These are phyloP conservation scores for Drosophila aff. DNA, from an alignment of 1,140 invertebrate species.

Conservation along the genomic window DNA sequence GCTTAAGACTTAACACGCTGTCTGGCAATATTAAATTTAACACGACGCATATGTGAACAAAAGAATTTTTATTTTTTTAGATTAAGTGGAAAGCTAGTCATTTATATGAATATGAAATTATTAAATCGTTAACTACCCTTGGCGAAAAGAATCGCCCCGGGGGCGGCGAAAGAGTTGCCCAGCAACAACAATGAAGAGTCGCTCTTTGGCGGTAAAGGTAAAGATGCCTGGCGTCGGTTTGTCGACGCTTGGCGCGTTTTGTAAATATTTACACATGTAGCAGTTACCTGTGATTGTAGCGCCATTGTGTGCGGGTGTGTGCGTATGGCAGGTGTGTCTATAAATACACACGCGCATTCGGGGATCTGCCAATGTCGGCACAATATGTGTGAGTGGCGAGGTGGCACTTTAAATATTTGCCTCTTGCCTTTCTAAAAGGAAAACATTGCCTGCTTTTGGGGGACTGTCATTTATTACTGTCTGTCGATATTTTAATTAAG, in stretches of 20 bases:
- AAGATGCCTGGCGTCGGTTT: constrained; percentile 76
- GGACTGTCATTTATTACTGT: constrained; percentile 47
- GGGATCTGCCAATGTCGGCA: constrained; percentile 29
- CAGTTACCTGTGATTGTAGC: constrained; percentile 80
- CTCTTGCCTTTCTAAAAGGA: constrained; percentile 44
- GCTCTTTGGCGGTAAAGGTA: constrained; percentile 51
- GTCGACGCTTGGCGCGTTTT: constrained; percentile 79
- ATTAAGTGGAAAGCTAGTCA: not conserved
- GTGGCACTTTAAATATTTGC: constrained; percentile 47
- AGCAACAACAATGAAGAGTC: constrained; percentile 46
- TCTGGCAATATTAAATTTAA: too few species aligned
- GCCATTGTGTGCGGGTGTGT: constrained; percentile 13
- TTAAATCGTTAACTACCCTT: not conserved
- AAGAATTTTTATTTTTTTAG: not conserved
- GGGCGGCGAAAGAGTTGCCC: constrained; percentile 47
- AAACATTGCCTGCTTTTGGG: constrained; percentile 49
- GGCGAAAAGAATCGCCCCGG: constrained; percentile 5
- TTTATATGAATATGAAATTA: not conserved
- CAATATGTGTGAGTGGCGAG: constrained; percentile 16
- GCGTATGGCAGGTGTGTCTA: constrained; percentile 17
- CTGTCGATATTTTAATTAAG: constrained; percentile 79
- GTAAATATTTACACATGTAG: constrained; percentile 83
- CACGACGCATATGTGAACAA: too few species aligned
- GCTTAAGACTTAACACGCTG: too few species aligned
- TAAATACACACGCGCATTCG: constrained; percentile 38